Evolutionary conservation across 1,140 invertebrate genomes (phyloP).

Genomic region (Eueides isabella): DNA sequence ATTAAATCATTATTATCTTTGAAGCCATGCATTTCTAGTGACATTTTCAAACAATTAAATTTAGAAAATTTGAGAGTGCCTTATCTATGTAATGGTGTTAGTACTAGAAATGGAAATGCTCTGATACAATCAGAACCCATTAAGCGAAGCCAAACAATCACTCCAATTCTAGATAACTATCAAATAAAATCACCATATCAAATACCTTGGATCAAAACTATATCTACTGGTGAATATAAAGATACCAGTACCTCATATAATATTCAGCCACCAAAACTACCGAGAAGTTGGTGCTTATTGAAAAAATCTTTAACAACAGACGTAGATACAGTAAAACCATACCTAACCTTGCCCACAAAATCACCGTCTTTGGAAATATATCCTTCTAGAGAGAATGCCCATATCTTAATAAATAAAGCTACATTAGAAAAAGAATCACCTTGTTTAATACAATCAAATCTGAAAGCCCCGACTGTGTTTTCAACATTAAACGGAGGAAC

Average conservation of each 20-base stretch:
- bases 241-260: too few relatives aligned
- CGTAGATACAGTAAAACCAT: neutral
- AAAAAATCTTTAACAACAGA: neutral
- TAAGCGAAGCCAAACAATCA: neutral
- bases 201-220: neutral
- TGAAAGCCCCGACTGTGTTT: neutral
- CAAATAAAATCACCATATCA: neutral
- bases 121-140: neutral
- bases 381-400: neutral
- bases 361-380: neutral
- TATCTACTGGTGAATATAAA: too few relatives aligned
- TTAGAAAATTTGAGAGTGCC: too few relatives aligned
- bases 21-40: too few relatives aligned
- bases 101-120: neutral
- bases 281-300: neutral
- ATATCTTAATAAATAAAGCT: neutral
- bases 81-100: too few relatives aligned
- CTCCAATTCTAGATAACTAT: neutral
- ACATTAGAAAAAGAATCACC: too few relatives aligned
- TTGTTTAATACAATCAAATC: neutral
- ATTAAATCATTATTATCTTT: neutral
- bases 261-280: neutral
- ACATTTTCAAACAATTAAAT: too few relatives aligned
- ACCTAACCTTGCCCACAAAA: neutral
- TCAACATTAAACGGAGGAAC: neutral